Evolutionary conservation across 2,113 vertebrate species (phyloP).

Genomic region (Trachemys scripta): DNA sequence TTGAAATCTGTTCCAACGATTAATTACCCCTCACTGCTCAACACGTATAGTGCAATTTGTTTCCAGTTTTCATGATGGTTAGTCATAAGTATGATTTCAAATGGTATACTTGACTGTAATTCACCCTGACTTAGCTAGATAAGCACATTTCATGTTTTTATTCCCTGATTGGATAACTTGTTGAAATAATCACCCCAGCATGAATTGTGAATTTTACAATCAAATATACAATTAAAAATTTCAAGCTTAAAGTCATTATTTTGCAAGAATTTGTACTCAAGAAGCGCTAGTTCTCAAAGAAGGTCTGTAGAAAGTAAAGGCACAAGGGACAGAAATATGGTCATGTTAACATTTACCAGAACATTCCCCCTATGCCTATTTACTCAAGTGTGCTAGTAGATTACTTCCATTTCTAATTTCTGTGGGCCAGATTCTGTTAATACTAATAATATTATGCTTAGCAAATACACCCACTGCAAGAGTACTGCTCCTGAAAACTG

Average conservation of each 20-base stretch:
- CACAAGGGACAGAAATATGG: neutral
- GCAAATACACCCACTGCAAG: neutral
- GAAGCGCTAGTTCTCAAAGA: neutral
- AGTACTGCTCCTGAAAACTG: neutral
- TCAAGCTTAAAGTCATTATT: constrained; percentile 1
- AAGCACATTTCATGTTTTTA: constrained; percentile 41
- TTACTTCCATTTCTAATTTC: neutral
- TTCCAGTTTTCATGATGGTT: constrained; percentile 62
- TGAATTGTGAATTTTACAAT: constrained; percentile 65
- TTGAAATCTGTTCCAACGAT: constrained; percentile 58
- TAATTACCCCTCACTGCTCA: constrained; percentile 67
- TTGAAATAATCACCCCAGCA: constrained; percentile 68
- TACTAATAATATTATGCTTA: neutral
- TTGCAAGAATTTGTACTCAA: neutral
- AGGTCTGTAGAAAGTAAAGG: neutral
- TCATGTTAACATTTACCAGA: neutral
- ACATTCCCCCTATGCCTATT: neutral
- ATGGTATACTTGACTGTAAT: constrained; percentile 74
- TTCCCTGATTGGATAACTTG: constrained; percentile 60
- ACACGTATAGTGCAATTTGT: constrained; percentile 66
- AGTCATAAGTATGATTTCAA: constrained; percentile 48
- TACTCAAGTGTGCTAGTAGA: neutral
- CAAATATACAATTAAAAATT: constrained; percentile 54
- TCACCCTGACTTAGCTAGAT: constrained; percentile 35
- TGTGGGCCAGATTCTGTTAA: neutral